Evolutionary conservation across 2,888 invertebrate species (phyloP), one percentile per base, ranked within the genome.

Genomic region (Drosophila ezoana): DNA sequence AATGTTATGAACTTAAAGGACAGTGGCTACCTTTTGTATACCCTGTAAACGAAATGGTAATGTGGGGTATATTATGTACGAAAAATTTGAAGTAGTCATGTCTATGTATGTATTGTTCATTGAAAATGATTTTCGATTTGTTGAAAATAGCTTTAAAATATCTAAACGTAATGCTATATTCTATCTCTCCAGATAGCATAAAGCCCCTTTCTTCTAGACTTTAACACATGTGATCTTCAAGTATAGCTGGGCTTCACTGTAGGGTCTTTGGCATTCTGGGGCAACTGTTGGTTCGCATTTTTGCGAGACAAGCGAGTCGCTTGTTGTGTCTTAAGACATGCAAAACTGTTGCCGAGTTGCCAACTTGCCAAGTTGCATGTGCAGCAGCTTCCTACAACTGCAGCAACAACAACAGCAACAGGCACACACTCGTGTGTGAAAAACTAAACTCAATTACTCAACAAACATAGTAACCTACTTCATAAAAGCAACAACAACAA

Each of bases 381-480:
- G 79, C 70, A 57, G 59, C 82, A 87, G 88, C 83, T 83, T 87
- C 83, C 83, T 87, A 82, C 62, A 81, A 65, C 86, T 67, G 56
- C 66, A 57, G 49, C 60, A 67, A 57, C 53, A 74, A 56, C 45
- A 72, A 44, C 58, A 59, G 8, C 28, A 65, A 49, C 60, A 71
- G 59, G 58, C 63, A 69, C 54, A 76, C 72, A 66, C 66, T 61
- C 60, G 65, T 88, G 84, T 84, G 82, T 80, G 83, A 89, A 83
- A 89, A 87, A 89, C 85, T 74, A 87, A 89, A 89, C 89, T 87
- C 87, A 89, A 86, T 86, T 86, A 86, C 89, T 86, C 89, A 86
- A 86, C 85, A 86, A 89, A 84, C 85, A 86, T 70, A 86, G 85
- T 86, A 86, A 86, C 85, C 85, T 81, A 86, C 81, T 86, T 86